Base-by-base conservation (phyloP, 1,140 invertebrate species). In the Tetranychus cinnabarinus region DNA sequence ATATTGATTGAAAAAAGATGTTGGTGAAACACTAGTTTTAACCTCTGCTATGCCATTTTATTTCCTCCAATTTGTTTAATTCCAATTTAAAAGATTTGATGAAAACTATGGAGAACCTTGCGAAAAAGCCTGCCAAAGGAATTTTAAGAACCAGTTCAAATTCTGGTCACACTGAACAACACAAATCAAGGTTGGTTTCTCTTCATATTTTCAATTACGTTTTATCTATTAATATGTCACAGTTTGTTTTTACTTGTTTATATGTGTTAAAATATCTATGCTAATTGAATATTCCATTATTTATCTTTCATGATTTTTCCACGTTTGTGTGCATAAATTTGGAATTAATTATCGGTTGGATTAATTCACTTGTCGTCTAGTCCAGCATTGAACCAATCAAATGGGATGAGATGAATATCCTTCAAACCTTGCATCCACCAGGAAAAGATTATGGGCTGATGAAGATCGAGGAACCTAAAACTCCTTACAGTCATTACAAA, bases 391-490 rank as follows among this genome's bases (percentile, higher is more conserved):
- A 63, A 55, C 47, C 35, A 33, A 89, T 87, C 72, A 87, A 91
- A 78, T 97, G 91, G 79, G 95, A 99, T 77, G 93, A 99, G 77
- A 91, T 97, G 82, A 99, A 98, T 75, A 97, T 99, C 64, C 78
- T 97, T 67, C 90, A 91, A 61, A 99, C 96, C 4, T 81, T 92
- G 69, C 95, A 99, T 79, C 95, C 95, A 48, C 75, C 86, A 37
- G 91, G 92, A 71, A 99, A 99, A 76, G 93, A 97, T 76, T 99
- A 98, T 75, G 95, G 95, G 10, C 90, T 95, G 70, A 98, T 98
- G 90, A 99, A 98, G 77, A 92, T 97, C 61, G 89, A 96, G 68
- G 93, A 97, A 73, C 89, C 92, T 46, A 89, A 95, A 76, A 99
- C 96, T 10, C 96, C 95, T 2, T 99, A 84, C 69, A 85, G 82